phyloP scores from a whole-genome alignment of 2,113 vertebrate species.

The Capra hircus region DNA sequence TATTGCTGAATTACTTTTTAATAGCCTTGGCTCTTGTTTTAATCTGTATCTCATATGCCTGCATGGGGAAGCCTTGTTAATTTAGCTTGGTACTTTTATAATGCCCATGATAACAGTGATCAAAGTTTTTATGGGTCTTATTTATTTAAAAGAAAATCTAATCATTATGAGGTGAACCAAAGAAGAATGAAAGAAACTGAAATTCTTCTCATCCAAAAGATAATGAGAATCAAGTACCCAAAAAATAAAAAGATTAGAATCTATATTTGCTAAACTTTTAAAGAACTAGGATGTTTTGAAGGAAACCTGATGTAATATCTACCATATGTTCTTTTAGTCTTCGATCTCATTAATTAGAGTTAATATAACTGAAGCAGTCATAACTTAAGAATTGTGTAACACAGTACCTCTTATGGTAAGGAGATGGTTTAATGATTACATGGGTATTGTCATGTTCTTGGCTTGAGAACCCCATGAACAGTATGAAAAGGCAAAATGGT shows the following conservation, averaged over 20 bases:
- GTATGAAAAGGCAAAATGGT: no score
- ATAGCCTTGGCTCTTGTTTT: neutral
- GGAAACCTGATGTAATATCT: neutral
- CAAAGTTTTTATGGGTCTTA: neutral
- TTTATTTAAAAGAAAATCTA: neutral
- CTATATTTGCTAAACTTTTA: neutral
- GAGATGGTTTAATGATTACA: neutral
- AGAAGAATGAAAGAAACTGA: neutral
- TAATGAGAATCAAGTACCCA: neutral
- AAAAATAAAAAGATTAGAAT: neutral
- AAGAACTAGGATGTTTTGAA: neutral
- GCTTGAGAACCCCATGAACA: no score
- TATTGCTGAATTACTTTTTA: neutral
- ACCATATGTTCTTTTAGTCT: neutral
- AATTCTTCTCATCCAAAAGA: slow-evolving; percentile 10
- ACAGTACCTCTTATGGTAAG: neutral
- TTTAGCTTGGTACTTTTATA: neutral
- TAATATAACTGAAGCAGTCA: neutral
- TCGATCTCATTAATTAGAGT: neutral
- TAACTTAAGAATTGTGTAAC: neutral
- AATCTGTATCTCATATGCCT: neutral
- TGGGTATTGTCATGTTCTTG: neutral
- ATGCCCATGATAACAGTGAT: neutral
- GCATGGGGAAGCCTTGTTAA: neutral
- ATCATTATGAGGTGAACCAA: neutral